Conservation (phyloP, 2,113 vertebrate species). For the Pampusana beccarii region DNA sequence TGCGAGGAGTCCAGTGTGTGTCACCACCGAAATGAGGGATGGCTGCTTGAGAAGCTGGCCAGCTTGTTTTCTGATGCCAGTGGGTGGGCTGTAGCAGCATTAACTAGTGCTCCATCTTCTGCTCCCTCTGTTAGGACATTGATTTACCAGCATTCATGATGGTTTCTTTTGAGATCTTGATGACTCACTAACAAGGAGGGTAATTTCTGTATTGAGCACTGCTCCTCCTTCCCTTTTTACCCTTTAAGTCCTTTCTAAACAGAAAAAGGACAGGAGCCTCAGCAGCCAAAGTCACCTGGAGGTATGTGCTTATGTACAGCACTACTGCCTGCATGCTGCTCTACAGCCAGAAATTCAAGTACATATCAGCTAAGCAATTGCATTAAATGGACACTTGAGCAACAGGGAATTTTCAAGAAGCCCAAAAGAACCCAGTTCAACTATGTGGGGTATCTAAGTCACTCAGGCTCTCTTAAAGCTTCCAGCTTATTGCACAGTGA, state of each 20-base stretch:
- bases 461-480: background rate
- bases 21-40: background rate
- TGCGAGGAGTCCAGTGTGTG: background rate
- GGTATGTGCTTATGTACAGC: fast-evolving
- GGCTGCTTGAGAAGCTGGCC: background rate
- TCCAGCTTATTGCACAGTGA: background rate
- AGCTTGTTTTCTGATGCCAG: background rate
- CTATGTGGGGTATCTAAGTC: fast-evolving
- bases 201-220: background rate
- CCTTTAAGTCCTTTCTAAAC: background rate
- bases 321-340: background rate
- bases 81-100: background rate
- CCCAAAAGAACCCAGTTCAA: background rate
- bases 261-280: background rate
- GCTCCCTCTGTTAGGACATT: background rate
- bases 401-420: background rate
- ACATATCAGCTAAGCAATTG: background rate
- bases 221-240: background rate
- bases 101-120: background rate
- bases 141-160: background rate
- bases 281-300: background rate
- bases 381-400: background rate
- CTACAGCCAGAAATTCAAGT: background rate
- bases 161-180: background rate
- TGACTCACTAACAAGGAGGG: background rate